phyloP scores from a whole-genome alignment of 2,797 vertebrate genomes.

The Gymnothorax reevesii region DNA sequence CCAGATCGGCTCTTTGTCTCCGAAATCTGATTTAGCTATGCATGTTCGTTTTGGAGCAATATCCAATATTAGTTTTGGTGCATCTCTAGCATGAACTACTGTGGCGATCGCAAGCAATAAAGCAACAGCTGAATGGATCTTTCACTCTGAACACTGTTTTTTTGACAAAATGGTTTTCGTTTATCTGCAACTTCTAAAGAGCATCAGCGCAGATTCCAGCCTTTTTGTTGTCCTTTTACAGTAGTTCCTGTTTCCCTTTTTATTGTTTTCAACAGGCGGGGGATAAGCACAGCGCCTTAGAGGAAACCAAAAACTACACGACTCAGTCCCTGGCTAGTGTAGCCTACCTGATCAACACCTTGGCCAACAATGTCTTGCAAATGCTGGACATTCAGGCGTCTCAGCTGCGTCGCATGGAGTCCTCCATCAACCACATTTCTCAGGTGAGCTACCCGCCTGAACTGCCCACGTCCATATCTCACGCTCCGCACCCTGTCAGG shows the following conservation, averaged over 20 bases:
- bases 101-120: background rate
- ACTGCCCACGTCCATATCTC: too few species aligned
- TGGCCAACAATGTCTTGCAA: slow-evolving; percentile 98
- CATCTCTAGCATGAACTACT: background rate
- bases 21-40: too few species aligned
- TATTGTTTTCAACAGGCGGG: slow-evolving; percentile 74
- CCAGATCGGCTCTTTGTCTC: too few species aligned
- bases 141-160: background rate
- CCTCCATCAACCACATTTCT: slow-evolving; percentile 98
- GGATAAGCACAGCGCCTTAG: slow-evolving; percentile 93
- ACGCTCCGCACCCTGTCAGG: too few species aligned
- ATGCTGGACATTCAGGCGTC: slow-evolving; percentile 99
- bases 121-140: background rate
- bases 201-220: background rate
- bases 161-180: background rate
- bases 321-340: slow-evolving; percentile 97
- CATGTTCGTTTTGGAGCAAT: too few species aligned
- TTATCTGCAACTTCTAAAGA: background rate
- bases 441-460: slow-evolving; percentile 61
- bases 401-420: slow-evolving; percentile 96
- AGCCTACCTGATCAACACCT: slow-evolving; percentile 96
- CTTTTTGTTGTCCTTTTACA: background rate
- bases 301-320: slow-evolving; percentile 98
- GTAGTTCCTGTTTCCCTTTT: background rate
- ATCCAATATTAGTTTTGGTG: too few species aligned